These are phyloP conservation scores for Eudasyphora cyanicolor DNA, from an alignment of 2,888 invertebrate genomes.

Conservation along the genomic window DNA sequence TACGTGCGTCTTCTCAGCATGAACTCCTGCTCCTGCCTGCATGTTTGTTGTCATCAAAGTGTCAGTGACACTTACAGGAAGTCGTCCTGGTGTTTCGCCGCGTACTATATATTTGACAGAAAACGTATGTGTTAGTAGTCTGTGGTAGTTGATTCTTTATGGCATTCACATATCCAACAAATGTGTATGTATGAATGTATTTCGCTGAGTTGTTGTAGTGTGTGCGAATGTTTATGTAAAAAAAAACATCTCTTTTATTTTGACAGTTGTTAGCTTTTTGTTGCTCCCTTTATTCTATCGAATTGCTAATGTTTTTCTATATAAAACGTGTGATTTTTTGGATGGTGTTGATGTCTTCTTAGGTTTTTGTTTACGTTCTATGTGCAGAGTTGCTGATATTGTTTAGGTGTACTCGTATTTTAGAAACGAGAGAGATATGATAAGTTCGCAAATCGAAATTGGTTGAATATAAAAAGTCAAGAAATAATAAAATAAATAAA, in stretches of 20 bases:
- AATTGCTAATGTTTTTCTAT: slow-evolving; percentile 24
- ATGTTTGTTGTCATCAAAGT: slow-evolving; percentile 61
- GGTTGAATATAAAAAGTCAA: too few species aligned
- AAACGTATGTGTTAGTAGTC: neutral
- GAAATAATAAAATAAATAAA: too few species aligned
- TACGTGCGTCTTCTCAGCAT: slow-evolving; percentile 12
- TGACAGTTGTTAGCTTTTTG: slow-evolving; percentile 17
- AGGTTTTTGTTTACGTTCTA: neutral
- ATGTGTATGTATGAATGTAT: neutral
- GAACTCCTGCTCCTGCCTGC: neutral
- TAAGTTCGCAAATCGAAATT: too few species aligned
- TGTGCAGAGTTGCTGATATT: neutral
- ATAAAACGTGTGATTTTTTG: slow-evolving; percentile 1
- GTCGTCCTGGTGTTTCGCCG: slow-evolving; percentile 52
- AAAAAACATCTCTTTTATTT: slow-evolving; percentile 8
- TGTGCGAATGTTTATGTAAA: too few species aligned
- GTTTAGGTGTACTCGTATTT: neutral
- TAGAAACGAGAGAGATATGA: neutral
- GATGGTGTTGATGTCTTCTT: neutral
- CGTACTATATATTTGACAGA: neutral
- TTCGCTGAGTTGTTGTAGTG: neutral
- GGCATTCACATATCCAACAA: too few species aligned
- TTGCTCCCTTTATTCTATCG: neutral
- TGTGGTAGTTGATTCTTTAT: too few species aligned
- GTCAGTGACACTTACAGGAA: slow-evolving; percentile 65